Evolutionary conservation across 1,140 invertebrate species (phyloP).

Genomic region (Amphibalanus amphitrite): DNA sequence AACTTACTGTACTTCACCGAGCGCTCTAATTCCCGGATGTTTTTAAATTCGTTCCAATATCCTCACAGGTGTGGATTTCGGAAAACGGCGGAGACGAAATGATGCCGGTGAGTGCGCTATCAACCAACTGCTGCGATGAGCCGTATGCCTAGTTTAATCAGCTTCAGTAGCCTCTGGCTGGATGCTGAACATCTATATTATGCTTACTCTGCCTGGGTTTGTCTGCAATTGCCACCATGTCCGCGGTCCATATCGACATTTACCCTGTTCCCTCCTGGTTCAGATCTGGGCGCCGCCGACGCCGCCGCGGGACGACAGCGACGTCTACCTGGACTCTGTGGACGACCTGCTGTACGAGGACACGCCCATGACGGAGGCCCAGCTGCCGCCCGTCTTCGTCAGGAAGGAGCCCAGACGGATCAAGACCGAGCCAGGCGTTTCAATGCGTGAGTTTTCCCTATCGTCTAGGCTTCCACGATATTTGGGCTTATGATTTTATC

Average conservation of each 20-base stretch:
- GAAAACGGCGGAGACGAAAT: conserved; percentile 45
- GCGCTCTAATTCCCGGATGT: no score
- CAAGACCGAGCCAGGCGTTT: conserved; percentile 38
- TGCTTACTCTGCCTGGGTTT: no score
- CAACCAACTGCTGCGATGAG: not conserved
- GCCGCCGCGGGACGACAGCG: conserved; percentile 73
- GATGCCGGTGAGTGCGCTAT: conserved; percentile 44
- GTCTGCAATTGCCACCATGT: no score
- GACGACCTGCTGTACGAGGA: conserved; percentile 68
- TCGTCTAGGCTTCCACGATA: no score
- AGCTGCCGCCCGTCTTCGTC: conserved; percentile 67
- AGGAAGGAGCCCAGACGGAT: conserved; percentile 59
- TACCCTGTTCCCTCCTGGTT: no score
- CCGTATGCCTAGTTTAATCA: not conserved
- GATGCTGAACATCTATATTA: no score
- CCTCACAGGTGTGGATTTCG: conserved; percentile 52
- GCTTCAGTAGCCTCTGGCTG: not conserved
- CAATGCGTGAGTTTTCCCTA: conserved; percentile 19
- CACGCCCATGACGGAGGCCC: conserved; percentile 58
- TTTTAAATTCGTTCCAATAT: no score
- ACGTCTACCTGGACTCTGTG: conserved; percentile 75
- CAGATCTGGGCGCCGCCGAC: conserved; percentile 92
- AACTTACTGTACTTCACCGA: no score
- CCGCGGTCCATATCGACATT: no score
- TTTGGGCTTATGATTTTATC: no score